These are phyloP conservation scores for Apodemus speciosus DNA, from an alignment of 2,113 vertebrate genomes.

Conservation along the genomic window DNA sequence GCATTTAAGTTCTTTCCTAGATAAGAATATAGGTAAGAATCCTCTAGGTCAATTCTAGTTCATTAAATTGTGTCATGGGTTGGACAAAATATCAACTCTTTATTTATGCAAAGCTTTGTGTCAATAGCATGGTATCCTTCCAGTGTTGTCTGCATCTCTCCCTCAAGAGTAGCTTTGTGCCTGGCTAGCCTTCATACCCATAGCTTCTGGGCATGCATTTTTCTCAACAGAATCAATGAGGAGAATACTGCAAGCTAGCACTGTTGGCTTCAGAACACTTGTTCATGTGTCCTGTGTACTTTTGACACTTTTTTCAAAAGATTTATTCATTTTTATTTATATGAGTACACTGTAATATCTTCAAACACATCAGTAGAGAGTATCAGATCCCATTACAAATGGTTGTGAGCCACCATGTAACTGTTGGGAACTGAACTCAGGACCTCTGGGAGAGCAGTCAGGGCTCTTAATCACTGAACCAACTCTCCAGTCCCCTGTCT, in stretches of 20 bases:
- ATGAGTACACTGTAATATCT: too few relatives aligned
- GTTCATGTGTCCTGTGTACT: neutral
- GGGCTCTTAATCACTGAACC: too few relatives aligned
- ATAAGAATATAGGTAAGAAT: neutral
- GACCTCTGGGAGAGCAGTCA: too few relatives aligned
- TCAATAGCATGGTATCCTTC: neutral
- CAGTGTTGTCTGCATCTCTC: neutral
- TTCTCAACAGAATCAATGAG: neutral
- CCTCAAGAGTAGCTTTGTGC: neutral
- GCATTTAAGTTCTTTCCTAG: neutral
- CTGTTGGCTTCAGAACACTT: neutral
- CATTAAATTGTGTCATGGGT: neutral
- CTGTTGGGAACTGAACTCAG: too few relatives aligned
- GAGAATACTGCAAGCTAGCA: neutral
- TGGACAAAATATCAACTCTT: neutral
- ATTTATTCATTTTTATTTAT: too few relatives aligned
- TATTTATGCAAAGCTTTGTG: neutral
- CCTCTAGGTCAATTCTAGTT: neutral
- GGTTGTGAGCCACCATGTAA: too few relatives aligned
- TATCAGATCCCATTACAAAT: too few relatives aligned
- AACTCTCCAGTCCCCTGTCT: too few relatives aligned
- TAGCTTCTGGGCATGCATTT: neutral
- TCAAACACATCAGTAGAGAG: too few relatives aligned
- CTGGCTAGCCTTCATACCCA: neutral
- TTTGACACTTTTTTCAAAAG: too few relatives aligned